Percentiles rank a stretch among this genome's conserved stretches.
Evolutionary conservation across 2,888 invertebrate genomes (phyloP).

Genomic region (Drosophila subsilvestris): DNA sequence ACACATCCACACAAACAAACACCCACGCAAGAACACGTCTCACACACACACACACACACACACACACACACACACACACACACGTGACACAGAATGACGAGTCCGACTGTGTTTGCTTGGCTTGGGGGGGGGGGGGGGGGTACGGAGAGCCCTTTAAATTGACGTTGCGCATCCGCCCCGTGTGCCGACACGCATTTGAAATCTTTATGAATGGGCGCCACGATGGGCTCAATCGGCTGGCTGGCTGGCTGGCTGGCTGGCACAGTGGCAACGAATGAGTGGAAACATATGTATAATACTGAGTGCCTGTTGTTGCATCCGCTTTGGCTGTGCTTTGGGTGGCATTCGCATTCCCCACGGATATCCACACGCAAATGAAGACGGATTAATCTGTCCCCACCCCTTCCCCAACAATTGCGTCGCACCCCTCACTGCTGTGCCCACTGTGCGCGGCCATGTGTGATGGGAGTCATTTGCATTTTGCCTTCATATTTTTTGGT

Average conservation of each 20-base stretch:
- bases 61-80: neutral
- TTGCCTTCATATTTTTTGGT: constrained; percentile 60
- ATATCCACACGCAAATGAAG: neutral
- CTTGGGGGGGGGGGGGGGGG: neutral
- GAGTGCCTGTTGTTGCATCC: no score
- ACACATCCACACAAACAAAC: constrained; percentile 11
- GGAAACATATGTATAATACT: neutral
- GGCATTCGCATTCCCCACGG: neutral
- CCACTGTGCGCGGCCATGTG: constrained; percentile 23
- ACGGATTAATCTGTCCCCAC: neutral
- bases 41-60: constrained; percentile 8
- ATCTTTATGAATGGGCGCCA: constrained; percentile 49
- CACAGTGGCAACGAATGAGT: constrained; percentile 17
- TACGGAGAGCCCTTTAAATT: constrained; percentile 54
- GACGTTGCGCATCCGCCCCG: constrained; percentile 60
- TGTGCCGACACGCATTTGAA: constrained; percentile 35
- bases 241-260: neutral
- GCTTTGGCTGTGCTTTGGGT: no score
- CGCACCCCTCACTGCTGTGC: no score
- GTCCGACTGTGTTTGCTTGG: constrained; percentile 30
- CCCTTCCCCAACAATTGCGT: no score
- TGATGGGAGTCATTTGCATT: constrained; percentile 62
- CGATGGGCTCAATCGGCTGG: neutral
- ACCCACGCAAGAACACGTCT: neutral
- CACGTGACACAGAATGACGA: neutral